phyloP scores from a whole-genome alignment of 2,113 vertebrate species.

The Gracilinanus agilis region DNA sequence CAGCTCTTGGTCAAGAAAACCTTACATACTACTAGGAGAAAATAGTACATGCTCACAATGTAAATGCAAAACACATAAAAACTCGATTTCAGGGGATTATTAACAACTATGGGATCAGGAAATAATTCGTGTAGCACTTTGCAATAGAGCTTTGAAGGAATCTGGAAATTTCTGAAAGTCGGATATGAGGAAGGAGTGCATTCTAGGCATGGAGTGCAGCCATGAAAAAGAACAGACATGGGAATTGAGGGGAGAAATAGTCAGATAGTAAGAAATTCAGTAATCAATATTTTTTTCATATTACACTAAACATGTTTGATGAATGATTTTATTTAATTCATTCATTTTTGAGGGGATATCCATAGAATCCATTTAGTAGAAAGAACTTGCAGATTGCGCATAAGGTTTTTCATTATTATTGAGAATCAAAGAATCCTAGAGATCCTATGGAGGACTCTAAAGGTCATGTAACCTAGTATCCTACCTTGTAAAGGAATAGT shows the following conservation, averaged over 20 bases:
- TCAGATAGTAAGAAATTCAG: neutral
- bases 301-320: neutral
- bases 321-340: neutral
- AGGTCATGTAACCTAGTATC: neutral
- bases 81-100: neutral
- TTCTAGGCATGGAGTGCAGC: neutral
- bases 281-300: neutral
- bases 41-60: neutral
- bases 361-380: neutral
- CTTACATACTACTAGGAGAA: neutral
- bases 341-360: neutral
- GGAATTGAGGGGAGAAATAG: neutral
- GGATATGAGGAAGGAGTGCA: too few species aligned
- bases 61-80: neutral
- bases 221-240: neutral
- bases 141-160: neutral
- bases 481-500: neutral
- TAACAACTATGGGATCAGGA: neutral
- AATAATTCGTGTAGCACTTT: neutral
- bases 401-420: neutral
- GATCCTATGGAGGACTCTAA: neutral
- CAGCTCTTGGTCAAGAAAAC: neutral
- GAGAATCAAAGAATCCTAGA: neutral
- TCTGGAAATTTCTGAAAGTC: neutral
- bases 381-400: neutral